These are phyloP conservation scores for Megamerina dolium DNA, from an alignment of 2,888 invertebrate species.

Conservation along the genomic window DNA sequence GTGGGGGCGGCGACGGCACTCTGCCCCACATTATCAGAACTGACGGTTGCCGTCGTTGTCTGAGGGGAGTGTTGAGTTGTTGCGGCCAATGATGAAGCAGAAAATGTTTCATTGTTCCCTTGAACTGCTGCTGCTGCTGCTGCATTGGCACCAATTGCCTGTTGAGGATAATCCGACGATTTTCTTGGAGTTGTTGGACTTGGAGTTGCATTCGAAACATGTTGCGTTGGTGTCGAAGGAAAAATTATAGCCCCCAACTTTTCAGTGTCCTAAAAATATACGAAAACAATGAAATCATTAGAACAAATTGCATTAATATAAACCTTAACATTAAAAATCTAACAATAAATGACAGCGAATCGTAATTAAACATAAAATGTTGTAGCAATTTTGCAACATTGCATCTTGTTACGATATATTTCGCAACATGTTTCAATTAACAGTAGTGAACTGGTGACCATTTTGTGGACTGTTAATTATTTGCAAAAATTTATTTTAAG, in stretches of 20 bases:
- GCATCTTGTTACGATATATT: too few species aligned
- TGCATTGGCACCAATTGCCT: slow-evolving; percentile 40
- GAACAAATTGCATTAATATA: neutral
- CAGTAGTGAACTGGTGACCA: too few species aligned
- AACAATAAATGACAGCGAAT: too few species aligned
- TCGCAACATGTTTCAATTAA: too few species aligned
- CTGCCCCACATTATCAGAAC: too few species aligned
- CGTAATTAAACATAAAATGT: too few species aligned
- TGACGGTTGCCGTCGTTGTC: too few species aligned
- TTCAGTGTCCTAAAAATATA: slow-evolving; percentile 65
- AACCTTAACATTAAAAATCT: neutral
- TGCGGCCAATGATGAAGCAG: slow-evolving; percentile 16
- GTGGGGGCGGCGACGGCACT: slow-evolving; percentile 15
- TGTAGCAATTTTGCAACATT: too few species aligned
- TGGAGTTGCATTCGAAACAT: slow-evolving; percentile 42
- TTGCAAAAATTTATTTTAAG: too few species aligned
- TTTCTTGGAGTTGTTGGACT: slow-evolving; percentile 61
- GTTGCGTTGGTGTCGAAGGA: slow-evolving; percentile 56
- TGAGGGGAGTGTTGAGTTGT: too few species aligned
- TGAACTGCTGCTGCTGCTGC: slow-evolving; percentile 33
- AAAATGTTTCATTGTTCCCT: slow-evolving; percentile 20
- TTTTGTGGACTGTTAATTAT: too few species aligned
- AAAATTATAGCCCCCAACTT: slow-evolving; percentile 65
- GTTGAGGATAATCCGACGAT: slow-evolving; percentile 59
- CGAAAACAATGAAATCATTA: slow-evolving; percentile 21